Percentiles rank a stretch among this genome's conserved stretches.
Evolutionary conservation across 2,113 vertebrate species (phyloP).

Genomic region (Ictalurus furcatus): DNA sequence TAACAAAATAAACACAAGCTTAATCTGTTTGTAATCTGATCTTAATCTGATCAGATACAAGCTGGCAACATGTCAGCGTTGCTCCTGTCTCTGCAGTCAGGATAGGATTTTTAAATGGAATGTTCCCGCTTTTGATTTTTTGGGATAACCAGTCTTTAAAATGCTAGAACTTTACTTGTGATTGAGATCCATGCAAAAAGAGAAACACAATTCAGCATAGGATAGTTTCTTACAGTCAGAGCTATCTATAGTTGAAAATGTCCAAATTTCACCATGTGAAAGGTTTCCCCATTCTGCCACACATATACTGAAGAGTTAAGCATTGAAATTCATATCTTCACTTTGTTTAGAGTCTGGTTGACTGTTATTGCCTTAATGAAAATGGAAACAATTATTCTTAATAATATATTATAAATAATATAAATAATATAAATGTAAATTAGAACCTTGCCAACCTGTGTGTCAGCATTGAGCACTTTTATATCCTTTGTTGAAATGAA

Average conservation of each 20-base stretch:
- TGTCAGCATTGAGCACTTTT: constrained; percentile 97
- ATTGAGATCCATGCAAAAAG: background rate
- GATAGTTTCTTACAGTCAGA: background rate
- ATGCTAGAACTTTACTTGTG: background rate
- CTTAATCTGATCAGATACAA: background rate
- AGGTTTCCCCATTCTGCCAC: background rate
- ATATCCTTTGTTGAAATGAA: constrained; percentile 99
- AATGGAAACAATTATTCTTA: background rate
- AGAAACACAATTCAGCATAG: background rate
- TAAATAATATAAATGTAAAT: background rate
- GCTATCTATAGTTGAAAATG: background rate
- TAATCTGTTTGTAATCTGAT: background rate
- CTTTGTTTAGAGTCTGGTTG: background rate
- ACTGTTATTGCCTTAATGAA: background rate
- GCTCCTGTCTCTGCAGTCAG: background rate
- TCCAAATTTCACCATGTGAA: background rate
- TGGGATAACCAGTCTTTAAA: background rate
- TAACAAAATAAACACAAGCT: background rate
- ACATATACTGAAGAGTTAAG: background rate
- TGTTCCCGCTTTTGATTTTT: background rate
- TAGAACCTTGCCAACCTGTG: constrained; percentile 79
- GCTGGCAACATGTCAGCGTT: background rate
- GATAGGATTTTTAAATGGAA: background rate
- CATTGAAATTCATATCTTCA: background rate
- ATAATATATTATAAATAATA: background rate